phyloP scores from a whole-genome alignment of 1,140 invertebrate genomes.

The Dendrolimus punctatus region DNA sequence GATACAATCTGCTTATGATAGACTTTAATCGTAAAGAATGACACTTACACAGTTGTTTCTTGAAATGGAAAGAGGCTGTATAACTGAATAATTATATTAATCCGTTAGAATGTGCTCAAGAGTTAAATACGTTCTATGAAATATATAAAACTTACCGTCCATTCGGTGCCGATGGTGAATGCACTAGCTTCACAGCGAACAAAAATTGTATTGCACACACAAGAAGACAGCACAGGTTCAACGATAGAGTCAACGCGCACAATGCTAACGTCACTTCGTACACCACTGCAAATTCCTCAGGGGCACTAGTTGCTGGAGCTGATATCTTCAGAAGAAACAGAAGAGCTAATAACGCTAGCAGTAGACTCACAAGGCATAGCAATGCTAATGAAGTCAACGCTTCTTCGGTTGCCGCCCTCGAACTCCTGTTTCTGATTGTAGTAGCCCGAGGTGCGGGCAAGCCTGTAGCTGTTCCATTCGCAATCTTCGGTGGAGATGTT shows the following conservation, averaged over 20 bases:
- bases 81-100: too few species aligned
- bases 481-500: slow-evolving; percentile 48
- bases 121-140: too few species aligned
- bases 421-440: slow-evolving; percentile 55
- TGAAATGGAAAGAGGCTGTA: too few species aligned
- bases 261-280: slow-evolving; percentile 93
- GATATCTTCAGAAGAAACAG: slow-evolving; percentile 91
- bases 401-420: slow-evolving; percentile 79
- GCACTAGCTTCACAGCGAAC: slow-evolving; percentile 92
- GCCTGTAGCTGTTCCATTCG: slow-evolving; percentile 68
- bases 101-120: too few species aligned
- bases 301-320: slow-evolving; percentile 74
- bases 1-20: too few species aligned
- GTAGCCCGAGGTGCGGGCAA: slow-evolving; percentile 54
- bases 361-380: slow-evolving; percentile 86
- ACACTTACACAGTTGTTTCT: too few species aligned
- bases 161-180: slow-evolving; percentile 78
- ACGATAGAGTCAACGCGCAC: slow-evolving; percentile 87
- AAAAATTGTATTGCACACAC: slow-evolving; percentile 96
- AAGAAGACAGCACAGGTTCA: slow-evolving; percentile 92
- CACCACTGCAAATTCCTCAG: slow-evolving; percentile 88
- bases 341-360: slow-evolving; percentile 86
- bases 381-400: slow-evolving; percentile 89
- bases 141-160: slow-evolving; percentile 54
- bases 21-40: too few species aligned